Evolutionary conservation across 2,888 invertebrate species (phyloP), one percentile per base, ranked within the genome.

Genomic region (Rhabditophanes sp.): DNA sequence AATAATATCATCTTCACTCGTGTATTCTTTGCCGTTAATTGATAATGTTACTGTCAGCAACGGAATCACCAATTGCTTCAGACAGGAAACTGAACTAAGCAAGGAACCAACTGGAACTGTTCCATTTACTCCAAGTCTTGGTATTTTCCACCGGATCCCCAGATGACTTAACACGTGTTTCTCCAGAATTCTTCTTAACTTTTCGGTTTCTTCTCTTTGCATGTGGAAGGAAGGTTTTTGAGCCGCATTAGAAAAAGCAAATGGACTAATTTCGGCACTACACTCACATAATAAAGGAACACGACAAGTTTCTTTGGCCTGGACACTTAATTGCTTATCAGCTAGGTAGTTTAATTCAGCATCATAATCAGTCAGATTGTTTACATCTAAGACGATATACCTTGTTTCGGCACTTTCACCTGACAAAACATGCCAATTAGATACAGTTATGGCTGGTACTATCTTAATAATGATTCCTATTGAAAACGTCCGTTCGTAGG

Each of bases 221-320:
- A 62, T 56, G 49, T 56, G 46, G 25, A 52, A 50, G 27, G 53
- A 55, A 22, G 56, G 55, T 18, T 46, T 46, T 33, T 58, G 50
- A 16, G 47, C 46, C 5, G 59, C 61, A 5, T 38, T 40, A 28
- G 50, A 51, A 32, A 60, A 60, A 1, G 55, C 53, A 3, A 46
- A 39, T 4, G 58, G 45, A 3, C 48, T 50, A 28, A 62, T 57
- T 22, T 56, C 54, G 1, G 50, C 44, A 27, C 55, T 60, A 30
- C 70, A 61, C 3, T 56, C 56, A 5, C 55, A 62, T 6, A 62
- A 38, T 9, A 61, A 44, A 0, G 61, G 61, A n/a, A 61, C 61
- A 20, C 59, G 36, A 43, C 62, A 61, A 2, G 53, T 50, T 32
- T 61, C 62, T 33, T 46, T 53, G 14, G 61, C 55, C 27, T 60